Evolutionary conservation across 2,797 vertebrate genomes (phyloP).

Genomic region (Valencia hispanica): DNA sequence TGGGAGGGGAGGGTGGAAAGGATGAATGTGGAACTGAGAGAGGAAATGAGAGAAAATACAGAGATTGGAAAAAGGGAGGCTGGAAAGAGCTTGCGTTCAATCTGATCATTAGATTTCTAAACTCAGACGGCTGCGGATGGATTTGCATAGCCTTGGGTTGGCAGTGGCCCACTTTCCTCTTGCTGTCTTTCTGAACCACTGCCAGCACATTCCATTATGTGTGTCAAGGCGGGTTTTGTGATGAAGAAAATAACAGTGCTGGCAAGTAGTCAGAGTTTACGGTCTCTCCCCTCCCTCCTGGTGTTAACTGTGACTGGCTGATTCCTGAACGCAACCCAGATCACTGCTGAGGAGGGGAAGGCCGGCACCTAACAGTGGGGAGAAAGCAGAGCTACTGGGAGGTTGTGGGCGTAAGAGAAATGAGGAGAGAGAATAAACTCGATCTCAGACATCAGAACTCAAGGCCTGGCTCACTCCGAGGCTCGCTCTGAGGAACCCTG

Average conservation of each 20-base stretch:
- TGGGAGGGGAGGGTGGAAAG: conserved; percentile 13
- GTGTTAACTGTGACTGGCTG: conserved; percentile 50
- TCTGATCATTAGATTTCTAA: conserved; percentile 78
- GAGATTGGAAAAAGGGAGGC: conserved; percentile 51
- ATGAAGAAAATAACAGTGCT: conserved; percentile 76
- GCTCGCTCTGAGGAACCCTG: conserved; percentile 19
- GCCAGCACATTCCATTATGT: conserved; percentile 81
- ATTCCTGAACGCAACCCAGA: conserved; percentile 62
- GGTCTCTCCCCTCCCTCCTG: conserved; percentile 25
- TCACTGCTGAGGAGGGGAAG: conserved; percentile 42
- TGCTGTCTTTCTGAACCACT: conserved; percentile 68
- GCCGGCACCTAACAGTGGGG: conserved; percentile 4
- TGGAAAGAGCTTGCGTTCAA: conserved; percentile 59
- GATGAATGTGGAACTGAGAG: conserved; percentile 34
- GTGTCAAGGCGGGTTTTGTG: conserved; percentile 76
- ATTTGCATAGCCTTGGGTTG: conserved; percentile 82
- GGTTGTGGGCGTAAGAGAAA: conserved; percentile 14
- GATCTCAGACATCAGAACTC: conserved; percentile 34
- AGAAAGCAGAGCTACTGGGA: conserved; percentile 19
- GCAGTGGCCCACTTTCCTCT: conserved; percentile 77
- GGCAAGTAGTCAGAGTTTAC: conserved; percentile 66
- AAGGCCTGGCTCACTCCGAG: conserved; percentile 33
- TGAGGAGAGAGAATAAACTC: conserved; percentile 28
- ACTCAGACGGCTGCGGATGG: conserved; percentile 68
- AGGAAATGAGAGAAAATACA: conserved; percentile 54